Evolutionary conservation across 2,888 invertebrate species (phyloP).

Genomic region (Brachyptera risi): DNA sequence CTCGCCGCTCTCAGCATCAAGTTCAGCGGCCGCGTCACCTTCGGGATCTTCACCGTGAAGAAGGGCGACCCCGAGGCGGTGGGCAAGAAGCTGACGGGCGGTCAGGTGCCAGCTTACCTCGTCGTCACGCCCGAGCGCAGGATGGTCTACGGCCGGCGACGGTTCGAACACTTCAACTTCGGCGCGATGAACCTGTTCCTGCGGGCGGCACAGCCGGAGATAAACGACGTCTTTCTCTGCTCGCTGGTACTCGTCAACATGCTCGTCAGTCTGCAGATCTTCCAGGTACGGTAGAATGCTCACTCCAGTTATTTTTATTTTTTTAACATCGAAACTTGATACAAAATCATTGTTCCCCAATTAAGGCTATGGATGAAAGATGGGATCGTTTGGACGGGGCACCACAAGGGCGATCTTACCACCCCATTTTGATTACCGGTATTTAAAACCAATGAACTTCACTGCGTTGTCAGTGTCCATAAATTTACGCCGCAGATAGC

Average conservation of each 20-base stretch:
- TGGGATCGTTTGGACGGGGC: too few species aligned
- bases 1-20: conserved; percentile 50
- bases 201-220: conserved; percentile 47
- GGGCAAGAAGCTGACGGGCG: conserved; percentile 32
- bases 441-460: too few species aligned
- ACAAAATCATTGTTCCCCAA: too few species aligned
- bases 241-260: conserved; percentile 47
- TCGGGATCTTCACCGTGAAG: conserved; percentile 42
- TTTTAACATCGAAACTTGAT: too few species aligned
- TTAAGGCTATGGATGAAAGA: too few species aligned
- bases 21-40: conserved; percentile 50
- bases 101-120: conserved; percentile 42
- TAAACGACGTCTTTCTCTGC: conserved; percentile 49
- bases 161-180: conserved; percentile 46
- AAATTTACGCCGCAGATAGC: too few species aligned
- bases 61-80: conserved; percentile 36
- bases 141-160: conserved; percentile 43
- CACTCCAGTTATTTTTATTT: too few species aligned
- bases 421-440: too few species aligned
- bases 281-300: conserved; percentile 40
- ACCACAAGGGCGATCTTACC: too few species aligned
- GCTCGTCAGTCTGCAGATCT: conserved; percentile 45
- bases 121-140: conserved; percentile 45
- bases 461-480: too few species aligned
- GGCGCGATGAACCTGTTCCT: conserved; percentile 46